Evolutionary conservation across 92 coral and sea anemone species (phyloP).

Genomic region (Bergia sp.): DNA sequence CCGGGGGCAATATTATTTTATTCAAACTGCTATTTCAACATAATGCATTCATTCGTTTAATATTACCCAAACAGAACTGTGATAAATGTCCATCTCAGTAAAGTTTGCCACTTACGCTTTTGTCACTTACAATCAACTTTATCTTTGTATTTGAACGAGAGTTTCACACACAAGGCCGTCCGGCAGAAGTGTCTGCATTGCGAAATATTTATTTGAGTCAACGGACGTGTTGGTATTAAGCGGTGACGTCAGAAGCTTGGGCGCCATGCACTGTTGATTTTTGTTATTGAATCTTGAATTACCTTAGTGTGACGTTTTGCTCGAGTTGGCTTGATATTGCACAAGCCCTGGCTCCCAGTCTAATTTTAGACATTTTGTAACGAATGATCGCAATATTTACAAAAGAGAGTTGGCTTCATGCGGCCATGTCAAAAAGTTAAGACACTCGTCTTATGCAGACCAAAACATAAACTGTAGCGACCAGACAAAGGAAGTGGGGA

Average conservation of each 20-base stretch:
- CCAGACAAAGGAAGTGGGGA: neutral
- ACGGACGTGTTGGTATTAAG: neutral
- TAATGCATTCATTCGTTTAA: too few relatives aligned
- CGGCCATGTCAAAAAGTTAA: neutral
- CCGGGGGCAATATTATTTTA: neutral
- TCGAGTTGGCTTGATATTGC: neutral
- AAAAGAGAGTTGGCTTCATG: neutral
- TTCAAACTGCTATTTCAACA: too few relatives aligned
- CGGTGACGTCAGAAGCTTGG: neutral
- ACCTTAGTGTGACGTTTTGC: constrained; percentile 1
- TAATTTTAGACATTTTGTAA: constrained; percentile 32
- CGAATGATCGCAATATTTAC: neutral
- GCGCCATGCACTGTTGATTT: neutral
- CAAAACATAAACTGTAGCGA: neutral
- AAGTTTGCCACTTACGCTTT: neutral
- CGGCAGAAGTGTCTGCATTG: neutral
- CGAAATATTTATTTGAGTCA: constrained; percentile 8
- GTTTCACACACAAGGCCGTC: neutral
- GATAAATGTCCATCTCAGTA: neutral
- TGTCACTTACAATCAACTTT: neutral
- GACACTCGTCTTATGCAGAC: neutral
- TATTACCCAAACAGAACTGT: neutral
- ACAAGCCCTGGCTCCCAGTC: neutral
- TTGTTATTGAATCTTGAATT: neutral
- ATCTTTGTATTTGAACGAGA: neutral